Evolutionary conservation across 2,113 vertebrate genomes (phyloP), one percentile per base, ranked within the genome.

Genomic region (Plecturocebus donacophilus): DNA sequence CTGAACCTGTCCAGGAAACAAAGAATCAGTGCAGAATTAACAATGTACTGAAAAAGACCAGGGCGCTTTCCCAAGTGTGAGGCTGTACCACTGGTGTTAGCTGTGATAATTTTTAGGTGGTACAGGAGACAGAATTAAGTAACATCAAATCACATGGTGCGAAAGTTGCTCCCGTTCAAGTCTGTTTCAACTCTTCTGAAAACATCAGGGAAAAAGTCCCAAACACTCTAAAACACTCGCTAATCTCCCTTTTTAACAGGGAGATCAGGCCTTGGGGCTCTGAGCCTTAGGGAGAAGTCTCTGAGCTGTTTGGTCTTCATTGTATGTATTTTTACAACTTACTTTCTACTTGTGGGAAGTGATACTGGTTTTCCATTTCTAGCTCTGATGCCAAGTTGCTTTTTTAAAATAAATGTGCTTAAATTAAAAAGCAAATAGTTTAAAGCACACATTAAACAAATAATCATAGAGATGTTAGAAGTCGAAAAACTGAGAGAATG

Each of bases 291-390:
- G 90, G 70, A 38, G 45, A 58, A 12, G 35, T 56, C 87, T 94
- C 93, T 73, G 25, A 56, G 8, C 79, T 42, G 27, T 66, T 95
- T 52, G 81, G 94, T 96, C 92, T 96, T 91, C 38, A 25, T 85
- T n/a, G 20, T 77, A 76, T 97, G 96, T 97, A 97, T 96, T 97
- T 97, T 96, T 96, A 64, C 80, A 93, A 45, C 81, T 77, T 25
- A 21, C 56, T 87, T 97, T 96, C 92, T 97, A 94, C 95, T 97
- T 96, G 94, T 96, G 56, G 76, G 61, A 93, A 92, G 90, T 97
- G 94, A 96, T 82, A 87, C 90, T 95, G 92, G 81, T 75, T 97
- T 97, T 76, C 90, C 94, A 84, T 95, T 90, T 96, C 92, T 84
- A 90, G 87, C 64, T 97, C 79, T 92, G 87, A 93, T 87, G 97